Evolutionary conservation across 2,113 vertebrate genomes (phyloP).

Genomic region (Numida meleagris): DNA sequence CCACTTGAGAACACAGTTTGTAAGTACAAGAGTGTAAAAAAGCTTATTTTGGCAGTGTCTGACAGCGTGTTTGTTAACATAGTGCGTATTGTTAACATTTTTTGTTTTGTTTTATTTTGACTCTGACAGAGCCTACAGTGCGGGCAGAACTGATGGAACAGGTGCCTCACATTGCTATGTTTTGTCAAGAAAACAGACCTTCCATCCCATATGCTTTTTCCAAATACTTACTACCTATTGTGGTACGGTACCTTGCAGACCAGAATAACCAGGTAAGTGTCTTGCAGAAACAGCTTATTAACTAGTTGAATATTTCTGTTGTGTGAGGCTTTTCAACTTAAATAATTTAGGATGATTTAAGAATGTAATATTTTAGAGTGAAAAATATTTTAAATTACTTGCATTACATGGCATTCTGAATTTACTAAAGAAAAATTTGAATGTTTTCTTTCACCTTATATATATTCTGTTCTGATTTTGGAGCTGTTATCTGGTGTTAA

Average conservation of each 20-base stretch:
- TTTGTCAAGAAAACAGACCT: conserved; percentile 90
- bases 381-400: neutral
- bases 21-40: neutral
- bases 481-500: neutral
- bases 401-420: neutral
- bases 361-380: neutral
- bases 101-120: neutral
- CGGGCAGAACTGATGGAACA: conserved; percentile 92
- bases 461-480: accelerated
- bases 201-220: conserved; percentile 89
- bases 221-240: conserved; percentile 89
- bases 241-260: conserved; percentile 89
- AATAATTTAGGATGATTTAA: neutral
- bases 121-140: conserved; percentile 84
- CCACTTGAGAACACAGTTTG: neutral
- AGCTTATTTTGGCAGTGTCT: neutral
- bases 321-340: neutral
- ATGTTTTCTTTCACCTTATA: neutral
- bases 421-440: neutral
- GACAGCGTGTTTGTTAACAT: neutral
- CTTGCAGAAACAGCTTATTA: neutral
- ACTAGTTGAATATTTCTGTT: neutral
- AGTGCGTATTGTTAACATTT: too few relatives aligned
- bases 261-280: conserved; percentile 88
- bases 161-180: conserved; percentile 90